Evolutionary conservation across 2,888 invertebrate species (phyloP).

Genomic region (Perithous albicinctus): DNA sequence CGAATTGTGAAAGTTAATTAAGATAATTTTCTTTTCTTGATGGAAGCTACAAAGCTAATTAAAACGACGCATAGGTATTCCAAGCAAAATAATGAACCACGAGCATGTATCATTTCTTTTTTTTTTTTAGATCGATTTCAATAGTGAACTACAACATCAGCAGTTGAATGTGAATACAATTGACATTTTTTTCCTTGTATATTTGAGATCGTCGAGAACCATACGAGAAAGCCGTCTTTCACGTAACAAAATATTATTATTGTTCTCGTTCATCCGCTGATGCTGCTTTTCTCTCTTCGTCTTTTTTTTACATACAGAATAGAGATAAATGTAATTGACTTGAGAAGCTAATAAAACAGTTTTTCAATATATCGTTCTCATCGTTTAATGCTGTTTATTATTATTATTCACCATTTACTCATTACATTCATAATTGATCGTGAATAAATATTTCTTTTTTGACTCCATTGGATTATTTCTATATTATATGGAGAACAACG

Average conservation of each 20-base stretch:
- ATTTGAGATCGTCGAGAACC: conserved; percentile 45
- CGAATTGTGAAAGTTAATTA: conserved; percentile 22
- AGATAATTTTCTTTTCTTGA: conserved; percentile 22
- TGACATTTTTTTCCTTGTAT: conserved; percentile 50
- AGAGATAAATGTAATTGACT: conserved; percentile 59
- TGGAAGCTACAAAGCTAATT: conserved; percentile 38
- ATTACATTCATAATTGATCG: neutral
- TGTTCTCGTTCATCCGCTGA: conserved; percentile 32
- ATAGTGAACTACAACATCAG: conserved; percentile 32
- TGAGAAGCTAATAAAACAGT: conserved; percentile 55
- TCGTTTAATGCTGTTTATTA: neutral
- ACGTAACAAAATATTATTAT: neutral
- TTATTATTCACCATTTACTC: neutral
- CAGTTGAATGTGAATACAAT: conserved; percentile 16
- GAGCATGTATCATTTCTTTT: conserved; percentile 9
- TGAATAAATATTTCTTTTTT: neutral
- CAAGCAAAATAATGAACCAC: conserved; percentile 4
- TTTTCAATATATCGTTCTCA: conserved; percentile 31
- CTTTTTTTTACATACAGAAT: conserved; percentile 55
- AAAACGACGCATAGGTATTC: neutral
- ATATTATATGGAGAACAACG: neutral
- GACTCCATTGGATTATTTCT: neutral
- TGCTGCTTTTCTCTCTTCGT: conserved; percentile 32
- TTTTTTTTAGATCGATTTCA: neutral
- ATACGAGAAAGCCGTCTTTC: neutral